These are phyloP conservation scores for Eupelmus urozonus DNA, from an alignment of 2,888 invertebrate species.

Conservation along the genomic window DNA sequence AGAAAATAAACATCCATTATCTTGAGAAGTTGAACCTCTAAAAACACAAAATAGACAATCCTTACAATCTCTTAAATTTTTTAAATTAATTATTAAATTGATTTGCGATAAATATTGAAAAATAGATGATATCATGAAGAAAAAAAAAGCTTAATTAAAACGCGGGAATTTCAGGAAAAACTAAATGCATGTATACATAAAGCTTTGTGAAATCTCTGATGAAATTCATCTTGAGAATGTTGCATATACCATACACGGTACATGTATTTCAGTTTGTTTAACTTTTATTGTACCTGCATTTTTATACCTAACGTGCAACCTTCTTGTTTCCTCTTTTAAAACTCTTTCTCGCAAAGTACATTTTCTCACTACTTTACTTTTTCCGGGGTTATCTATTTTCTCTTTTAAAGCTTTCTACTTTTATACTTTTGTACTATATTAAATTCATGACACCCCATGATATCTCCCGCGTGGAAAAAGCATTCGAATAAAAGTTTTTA, in stretches of 20 bases:
- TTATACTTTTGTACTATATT: slow-evolving; percentile 10
- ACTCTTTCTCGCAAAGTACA: slow-evolving; percentile 36
- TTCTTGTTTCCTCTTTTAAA: slow-evolving; percentile 25
- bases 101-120: too few species aligned
- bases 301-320: slow-evolving; percentile 16
- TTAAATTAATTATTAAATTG: too few species aligned
- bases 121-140: too few species aligned
- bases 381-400: slow-evolving; percentile 32
- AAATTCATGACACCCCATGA: slow-evolving; percentile 15
- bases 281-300: slow-evolving; percentile 20
- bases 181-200: neutral
- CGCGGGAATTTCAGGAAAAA: too few species aligned
- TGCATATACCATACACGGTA: slow-evolving; percentile 2
- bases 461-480: neutral
- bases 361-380: slow-evolving; percentile 40
- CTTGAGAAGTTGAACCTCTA: too few species aligned
- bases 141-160: too few species aligned
- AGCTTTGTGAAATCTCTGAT: neutral
- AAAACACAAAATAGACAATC: too few species aligned
- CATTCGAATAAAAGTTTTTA: neutral
- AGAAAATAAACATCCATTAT: too few species aligned
- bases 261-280: slow-evolving; percentile 4
- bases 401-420: slow-evolving; percentile 33
- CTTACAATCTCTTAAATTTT: too few species aligned
- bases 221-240: neutral